Conservation (phyloP, 2,797 vertebrate genomes). For the Cyclura pinguis region DNA sequence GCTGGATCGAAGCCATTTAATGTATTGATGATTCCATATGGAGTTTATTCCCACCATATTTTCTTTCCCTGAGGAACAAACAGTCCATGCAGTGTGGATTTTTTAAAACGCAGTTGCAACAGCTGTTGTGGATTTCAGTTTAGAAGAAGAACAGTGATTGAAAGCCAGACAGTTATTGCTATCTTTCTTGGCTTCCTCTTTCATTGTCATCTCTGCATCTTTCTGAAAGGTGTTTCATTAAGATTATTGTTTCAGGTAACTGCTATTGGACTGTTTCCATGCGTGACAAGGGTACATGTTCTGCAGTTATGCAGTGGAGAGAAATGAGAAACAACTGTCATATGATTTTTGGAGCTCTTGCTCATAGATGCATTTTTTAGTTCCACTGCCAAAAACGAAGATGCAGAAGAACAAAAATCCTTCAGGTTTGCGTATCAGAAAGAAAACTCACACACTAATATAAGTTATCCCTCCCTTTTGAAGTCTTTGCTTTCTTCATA, state of each 20-base stretch:
- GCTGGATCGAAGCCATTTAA: background rate
- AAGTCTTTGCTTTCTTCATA: background rate
- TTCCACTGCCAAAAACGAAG: background rate
- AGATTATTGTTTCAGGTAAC: slow-evolving; percentile 9
- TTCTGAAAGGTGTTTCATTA: background rate
- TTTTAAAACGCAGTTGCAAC: background rate
- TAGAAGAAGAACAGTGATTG: background rate
- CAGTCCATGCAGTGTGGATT: background rate
- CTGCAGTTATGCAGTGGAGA: background rate
- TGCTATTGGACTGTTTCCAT: background rate
- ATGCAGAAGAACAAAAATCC: background rate
- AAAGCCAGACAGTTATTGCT: slow-evolving; percentile 4
- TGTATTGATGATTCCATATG: slow-evolving; percentile 19
- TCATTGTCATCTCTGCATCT: background rate
- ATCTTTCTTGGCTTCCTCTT: background rate
- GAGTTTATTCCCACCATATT: background rate
- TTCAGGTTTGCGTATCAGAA: background rate
- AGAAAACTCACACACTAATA: background rate
- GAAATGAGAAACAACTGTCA: background rate
- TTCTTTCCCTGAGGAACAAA: slow-evolving; percentile 3
- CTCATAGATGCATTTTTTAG: background rate
- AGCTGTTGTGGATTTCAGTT: slow-evolving; percentile 19
- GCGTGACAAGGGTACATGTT: background rate
- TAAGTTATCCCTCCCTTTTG: background rate
- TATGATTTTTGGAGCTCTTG: background rate